Evolutionary conservation across 2,888 invertebrate species (phyloP), one percentile per base, ranked within the genome.

Genomic region (Eristalis tenax): DNA sequence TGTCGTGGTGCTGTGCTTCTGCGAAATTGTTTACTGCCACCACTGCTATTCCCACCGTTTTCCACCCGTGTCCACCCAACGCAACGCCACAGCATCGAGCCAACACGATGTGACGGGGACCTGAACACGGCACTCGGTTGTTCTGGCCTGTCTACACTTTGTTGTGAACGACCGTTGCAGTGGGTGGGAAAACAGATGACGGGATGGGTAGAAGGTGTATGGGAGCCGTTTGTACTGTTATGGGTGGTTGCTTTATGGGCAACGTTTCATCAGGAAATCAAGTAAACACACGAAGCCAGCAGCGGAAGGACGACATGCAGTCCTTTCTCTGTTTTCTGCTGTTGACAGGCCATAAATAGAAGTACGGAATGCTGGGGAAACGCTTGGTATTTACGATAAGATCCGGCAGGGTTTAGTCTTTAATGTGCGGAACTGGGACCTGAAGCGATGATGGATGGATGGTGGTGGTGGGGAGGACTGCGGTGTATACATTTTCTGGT

Each of bases 81-180:
- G 18, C 8, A 50, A 18, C 11, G 13, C 10, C 38, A 38, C 50
- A n/a, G n/a, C 5, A 5, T 50, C 50, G 18, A 18, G 18, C 64
- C 59, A 40, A 75, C 75, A 68, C 73, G 68, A 63, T 61, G 18
- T 50, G 50, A 82, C 69, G 81, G 81, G 64, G 69, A 63, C 69
- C 59, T 65, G 69, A 66, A 76, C 82, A 82, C 66, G 82, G 71
- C 82, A 61, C 76, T 82, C 75, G 50, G 82, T 71, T 82, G 82
- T 71, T 82, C 61, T 81, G 64, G 56, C 68, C 63, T 56, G 6
- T 50, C 43, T 28, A 50, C 28, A 50, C 57, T 66, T 23, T n/a
- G 50, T 63, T 32, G 26, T 32, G 28, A 63, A 63, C 15, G 63
- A 28, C 28, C 26, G 32, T 2, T 15, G 28, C n/a, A 5, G 61